Base-by-base conservation (phyloP, 2,888 invertebrate genomes). In the Eupithecia vulgata region DNA sequence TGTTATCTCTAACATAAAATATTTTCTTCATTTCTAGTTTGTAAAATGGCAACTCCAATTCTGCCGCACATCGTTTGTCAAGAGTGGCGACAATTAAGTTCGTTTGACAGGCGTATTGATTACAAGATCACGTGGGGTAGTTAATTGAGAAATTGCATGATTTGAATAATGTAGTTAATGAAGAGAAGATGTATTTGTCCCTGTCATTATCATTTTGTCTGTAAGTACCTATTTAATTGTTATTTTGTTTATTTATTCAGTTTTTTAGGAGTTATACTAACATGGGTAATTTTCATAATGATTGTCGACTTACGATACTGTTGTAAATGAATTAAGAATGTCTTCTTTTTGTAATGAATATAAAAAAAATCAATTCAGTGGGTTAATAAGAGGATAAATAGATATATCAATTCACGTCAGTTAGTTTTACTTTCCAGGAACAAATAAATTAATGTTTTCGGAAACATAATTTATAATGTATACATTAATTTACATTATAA, bases 51-150 rank as follows among this genome's bases (percentile, higher is more conserved):
- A 37, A 37, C 21, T 37, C n/a, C 10, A 62, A n/a, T 35, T 62
- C 61, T 35, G 61, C 62, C 57, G 70, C 73, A 72, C 77, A 78
- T 81, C 79, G 81, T 81, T 78, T 78, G 81, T 81, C 76, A 81
- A 52, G 81, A 83, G 82, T 78, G 81, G 81, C 72, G 82, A 82
- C 85, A 85, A 83, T 85, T 83, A 81, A 80, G 78, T 84, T 82
- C 76, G 78, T 82, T 81, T 84, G 83, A 86, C 85, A 84, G 79
- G 74, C 69, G 80, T 85, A 87, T 85, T 83, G 85, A 87, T 87
- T 84, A 83, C 82, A 70, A 76, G 81, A 83, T 80, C 79, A 80
- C 59, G 70, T 70, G 71, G 61, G 71, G 59, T 25, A 21, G 30
- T 57, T 71, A 73, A 76, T 67, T 71, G 72, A 52, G 37, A 75